phyloP scores from a whole-genome alignment of 2,113 vertebrate species.

The Maylandia zebra region DNA sequence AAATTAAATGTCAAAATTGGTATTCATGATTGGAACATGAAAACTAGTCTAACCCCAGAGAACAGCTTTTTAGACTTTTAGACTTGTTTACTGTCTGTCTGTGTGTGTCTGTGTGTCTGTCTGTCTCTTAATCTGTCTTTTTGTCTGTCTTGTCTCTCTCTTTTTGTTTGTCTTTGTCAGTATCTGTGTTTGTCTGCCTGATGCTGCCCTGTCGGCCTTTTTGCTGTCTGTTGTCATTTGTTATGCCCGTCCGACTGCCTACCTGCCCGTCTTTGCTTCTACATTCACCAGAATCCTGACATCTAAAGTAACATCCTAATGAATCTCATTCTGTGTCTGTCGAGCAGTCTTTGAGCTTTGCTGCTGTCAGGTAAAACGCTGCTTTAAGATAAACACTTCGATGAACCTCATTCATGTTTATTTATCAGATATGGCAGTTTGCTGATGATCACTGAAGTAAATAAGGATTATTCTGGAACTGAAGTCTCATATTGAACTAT shows the following conservation, averaged over 20 bases:
- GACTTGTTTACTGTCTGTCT: conserved; percentile 1
- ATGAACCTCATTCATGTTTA: neutral
- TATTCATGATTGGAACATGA: neutral
- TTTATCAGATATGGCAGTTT: neutral
- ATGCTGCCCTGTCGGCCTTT: neutral
- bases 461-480: neutral
- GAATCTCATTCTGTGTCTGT: neutral
- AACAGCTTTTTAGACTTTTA: neutral
- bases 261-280: conserved; percentile 2
- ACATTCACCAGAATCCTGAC: neutral
- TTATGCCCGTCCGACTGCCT: neutral
- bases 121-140: conserved; percentile 46
- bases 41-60: neutral
- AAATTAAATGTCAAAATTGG: neutral
- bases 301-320: neutral
- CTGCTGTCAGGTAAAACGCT: conserved; percentile 16
- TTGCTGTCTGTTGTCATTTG: neutral
- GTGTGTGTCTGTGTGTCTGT: neutral
- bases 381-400: neutral
- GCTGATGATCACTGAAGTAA: neutral
- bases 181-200: conserved; percentile 6
- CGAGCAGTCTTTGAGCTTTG: neutral
- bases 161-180: conserved; percentile 34
- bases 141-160: conserved; percentile 45
- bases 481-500: neutral